Percentiles rank a stretch among this genome's conserved stretches.
These are phyloP conservation scores for Xanthia icteritia DNA, from an alignment of 2,888 invertebrate genomes.

Conservation along the genomic window DNA sequence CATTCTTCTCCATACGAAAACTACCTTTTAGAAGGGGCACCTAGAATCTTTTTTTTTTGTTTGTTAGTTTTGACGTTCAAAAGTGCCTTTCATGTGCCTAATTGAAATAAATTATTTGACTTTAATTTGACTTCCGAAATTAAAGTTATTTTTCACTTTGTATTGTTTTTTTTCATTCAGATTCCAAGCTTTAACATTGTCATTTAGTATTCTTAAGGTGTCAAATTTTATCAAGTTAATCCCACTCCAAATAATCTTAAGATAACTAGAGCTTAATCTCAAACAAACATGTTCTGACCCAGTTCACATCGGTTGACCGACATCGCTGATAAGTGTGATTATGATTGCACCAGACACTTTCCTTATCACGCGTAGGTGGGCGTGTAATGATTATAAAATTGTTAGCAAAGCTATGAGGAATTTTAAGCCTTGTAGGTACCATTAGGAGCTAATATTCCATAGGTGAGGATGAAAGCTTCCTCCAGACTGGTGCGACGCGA, in stretches of 20 bases:
- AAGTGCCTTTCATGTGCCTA: too few relatives aligned
- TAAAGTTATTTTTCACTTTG: too few relatives aligned
- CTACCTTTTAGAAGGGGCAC: too few relatives aligned
- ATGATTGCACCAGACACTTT: slow-evolving; percentile 40
- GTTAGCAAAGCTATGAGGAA: background rate
- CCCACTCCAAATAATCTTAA: slow-evolving; percentile 3
- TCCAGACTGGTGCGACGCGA: too few relatives aligned
- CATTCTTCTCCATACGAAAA: too few relatives aligned
- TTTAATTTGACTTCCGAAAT: too few relatives aligned
- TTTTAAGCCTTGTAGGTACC: background rate
- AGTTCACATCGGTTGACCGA: slow-evolving; percentile 44
- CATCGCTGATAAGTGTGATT: slow-evolving; percentile 29
- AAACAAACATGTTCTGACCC: slow-evolving; percentile 9
- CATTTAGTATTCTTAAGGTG: background rate
- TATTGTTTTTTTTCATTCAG: too few relatives aligned
- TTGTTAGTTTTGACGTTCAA: too few relatives aligned
- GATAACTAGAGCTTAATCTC: slow-evolving; percentile 40
- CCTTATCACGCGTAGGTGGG: slow-evolving; percentile 36
- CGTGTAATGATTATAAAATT: slow-evolving; percentile 39
- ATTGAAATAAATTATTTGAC: too few relatives aligned
- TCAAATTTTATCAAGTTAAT: background rate
- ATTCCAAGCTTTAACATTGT: background rate
- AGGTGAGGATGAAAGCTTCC: background rate
- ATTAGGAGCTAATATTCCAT: background rate
- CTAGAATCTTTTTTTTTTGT: too few relatives aligned